Evolutionary conservation across 2,888 invertebrate species (phyloP), one percentile per base, ranked within the genome.

Genomic region (Leptopilina syphax): DNA sequence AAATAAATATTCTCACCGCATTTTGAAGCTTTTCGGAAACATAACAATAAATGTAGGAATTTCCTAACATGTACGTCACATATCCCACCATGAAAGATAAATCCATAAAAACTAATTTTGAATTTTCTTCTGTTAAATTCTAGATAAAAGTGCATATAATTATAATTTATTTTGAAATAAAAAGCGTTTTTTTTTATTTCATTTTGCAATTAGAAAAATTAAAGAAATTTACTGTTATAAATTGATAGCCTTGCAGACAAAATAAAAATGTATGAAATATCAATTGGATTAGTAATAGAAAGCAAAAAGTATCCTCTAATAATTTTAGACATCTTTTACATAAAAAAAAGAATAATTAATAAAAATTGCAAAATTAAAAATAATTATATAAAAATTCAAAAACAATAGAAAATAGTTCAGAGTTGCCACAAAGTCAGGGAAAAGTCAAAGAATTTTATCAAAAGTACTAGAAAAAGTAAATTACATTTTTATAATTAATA

Each of bases 1-100:
- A 63, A 24, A 63, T 63, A 63, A 63, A 63, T 50, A 63, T 63
- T 63, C 24, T 63, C 24, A 63, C 63, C 63, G 63, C 18, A 63
- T 63, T 63, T 63, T 63, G 18, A 18, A 84, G 68, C 50, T 79
- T 44, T 66, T 84, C 84, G 1, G 83, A 79, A 34, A 82, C 81
- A 44, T 79, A 82, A 63, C 84, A 84, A 27, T 84, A 84, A 9
- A 81, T 68, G 13, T 81, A 84, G 34, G 83, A 80, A n/a, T 34
- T 54, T 34, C n/a, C 73, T 9, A 73, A n/a, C 73, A 73, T 73
- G n/a, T 57, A 73, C 8, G 34, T n/a, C 0, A 73, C 6, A 57
- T 54, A 73, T n/a, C 8, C 54, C n/a, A 73, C 34, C 73, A 73
- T 73, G 8, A 63, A 63, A 8, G n/a, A 24, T 63, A 24, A 18